Base-by-base conservation (phyloP, 30 jellyfish, hydroid and myxozoan genomes). In the Catostylus mosaicus region DNA sequence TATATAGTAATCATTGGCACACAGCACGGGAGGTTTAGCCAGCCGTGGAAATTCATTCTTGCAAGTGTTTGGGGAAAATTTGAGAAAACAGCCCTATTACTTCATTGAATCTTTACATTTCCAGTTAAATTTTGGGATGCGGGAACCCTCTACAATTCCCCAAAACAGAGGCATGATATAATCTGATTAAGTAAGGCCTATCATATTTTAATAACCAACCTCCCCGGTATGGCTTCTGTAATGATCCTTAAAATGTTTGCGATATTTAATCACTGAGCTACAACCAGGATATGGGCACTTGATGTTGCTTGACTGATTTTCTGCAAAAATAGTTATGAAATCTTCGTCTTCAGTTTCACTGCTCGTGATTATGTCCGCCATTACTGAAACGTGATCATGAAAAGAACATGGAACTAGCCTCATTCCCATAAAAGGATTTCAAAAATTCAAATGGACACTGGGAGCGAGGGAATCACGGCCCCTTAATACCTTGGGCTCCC, bases 231-330 rank as follows among this genome's bases (percentile, higher is more conserved):
- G 80, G 8, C 43, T 68, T 43, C 65, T 68, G 80, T 6, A 68
- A 24, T 68, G 80, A 36, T 68, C 80, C 37, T 37, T 68, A 36
- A 32, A 20, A 36, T 68, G 80, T n/a, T 68, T 68, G 4, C 61
- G 59, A 30, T 68, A 48, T 43, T 46, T 33, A 1, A 68, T 68
- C 31, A 68, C 33, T 18, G 59, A 34, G 37, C 33, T 38, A 38
- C 80, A 68, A 36, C 80, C 80, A 35, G 80, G 80, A 36, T 23
- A 68, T 34, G 59, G 27, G 26, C 80, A 68, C 19, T 34, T 7
- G 64, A 68, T 33, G 6, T 37, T 34, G 56, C 5, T 38, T 2
- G 65, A 33, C 18, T 38, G 43, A 68, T 68, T 45, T 1, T n/a
- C 45, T 14, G 47, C 26, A 35, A 34, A 18, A 68, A 2, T 23